Percentiles rank a stretch among this genome's conserved stretches.
These are phyloP conservation scores for Alsophila aescularia DNA, from an alignment of 2,888 invertebrate genomes.

Conservation along the genomic window DNA sequence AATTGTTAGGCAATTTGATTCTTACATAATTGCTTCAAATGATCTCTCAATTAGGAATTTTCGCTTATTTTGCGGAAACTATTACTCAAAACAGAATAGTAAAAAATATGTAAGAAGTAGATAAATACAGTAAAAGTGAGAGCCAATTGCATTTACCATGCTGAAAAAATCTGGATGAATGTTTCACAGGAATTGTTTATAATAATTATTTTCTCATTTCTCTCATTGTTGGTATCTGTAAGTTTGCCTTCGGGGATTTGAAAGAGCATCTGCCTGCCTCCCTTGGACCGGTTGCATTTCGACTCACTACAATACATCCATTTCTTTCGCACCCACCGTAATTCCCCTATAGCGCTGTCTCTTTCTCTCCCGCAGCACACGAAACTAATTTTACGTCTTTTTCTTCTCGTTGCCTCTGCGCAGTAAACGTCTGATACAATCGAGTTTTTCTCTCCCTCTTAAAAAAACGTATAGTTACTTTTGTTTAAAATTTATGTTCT, in stretches of 20 bases:
- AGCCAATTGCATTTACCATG: slow-evolving; percentile 1
- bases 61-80: no score
- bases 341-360: slow-evolving; percentile 42
- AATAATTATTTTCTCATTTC: slow-evolving; percentile 78
- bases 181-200: slow-evolving; percentile 54
- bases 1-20: no score
- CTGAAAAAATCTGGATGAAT: slow-evolving; percentile 45
- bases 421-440: slow-evolving; percentile 59
- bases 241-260: slow-evolving; percentile 75
- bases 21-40: no score
- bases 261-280: slow-evolving; percentile 81
- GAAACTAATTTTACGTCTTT: slow-evolving; percentile 79
- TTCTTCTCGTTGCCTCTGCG: slow-evolving; percentile 71
- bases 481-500: slow-evolving; percentile 49
- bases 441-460: slow-evolving; percentile 53
- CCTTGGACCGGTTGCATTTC: slow-evolving; percentile 78
- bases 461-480: slow-evolving; percentile 46
- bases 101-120: no score
- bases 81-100: no score
- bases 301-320: slow-evolving; percentile 55
- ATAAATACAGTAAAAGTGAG: background rate
- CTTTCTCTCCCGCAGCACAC: slow-evolving; percentile 61
- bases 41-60: no score
- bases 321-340: slow-evolving; percentile 55
- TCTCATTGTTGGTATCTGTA: slow-evolving; percentile 74